Base-by-base conservation (phyloP, 1,140 invertebrate genomes). In the Eueides isabella region DNA sequence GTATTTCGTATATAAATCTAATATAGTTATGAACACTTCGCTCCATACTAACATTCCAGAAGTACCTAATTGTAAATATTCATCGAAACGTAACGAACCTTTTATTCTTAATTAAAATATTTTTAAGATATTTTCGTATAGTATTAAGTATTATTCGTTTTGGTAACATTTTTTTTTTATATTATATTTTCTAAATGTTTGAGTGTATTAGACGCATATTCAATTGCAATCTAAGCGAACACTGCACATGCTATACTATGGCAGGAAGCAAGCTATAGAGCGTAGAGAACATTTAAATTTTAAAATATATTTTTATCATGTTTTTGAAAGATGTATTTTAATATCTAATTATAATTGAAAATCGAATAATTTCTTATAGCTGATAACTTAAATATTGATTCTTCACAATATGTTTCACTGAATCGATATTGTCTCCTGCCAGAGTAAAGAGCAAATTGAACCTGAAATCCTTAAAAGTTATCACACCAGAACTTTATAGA, bases 21-120 rank as follows among this genome's bases (percentile, higher is more conserved):
- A 19, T 55, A n/a, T 55, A 55, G n/a, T 55, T 23, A 11, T 55
- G 3, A 55, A 23, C 48, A 55, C 48, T 55, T 26, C 63, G 67
- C 76, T 84, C 84, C 86, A 85, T 87, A 89, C 83, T 87, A 48
- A 86, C 88, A 89, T 89, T 90, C 87, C 86, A 76, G 73, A 72
- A 72, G 74, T 74, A 77, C 74, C 72, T 38, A 55, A 55, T 67
- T 85, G 82, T 85, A 87, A 84, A 83, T 90, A 87, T 71, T 83
- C 80, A 84, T 82, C 72, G 81, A 77, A 79, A 72, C 35, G 28
- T 76, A 79, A 80, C 78, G 78, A 81, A 79, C 70, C 69, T 71
- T 71, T 61, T 77, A 79, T 61, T 81, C 74, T 69, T 70, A 26
- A 23, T 55, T 55, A 55, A 23, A 26, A 55, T 82, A 82, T 61